These are phyloP conservation scores for Serripes groenlandicus DNA, from an alignment of 2,888 invertebrate species.

Conservation along the genomic window DNA sequence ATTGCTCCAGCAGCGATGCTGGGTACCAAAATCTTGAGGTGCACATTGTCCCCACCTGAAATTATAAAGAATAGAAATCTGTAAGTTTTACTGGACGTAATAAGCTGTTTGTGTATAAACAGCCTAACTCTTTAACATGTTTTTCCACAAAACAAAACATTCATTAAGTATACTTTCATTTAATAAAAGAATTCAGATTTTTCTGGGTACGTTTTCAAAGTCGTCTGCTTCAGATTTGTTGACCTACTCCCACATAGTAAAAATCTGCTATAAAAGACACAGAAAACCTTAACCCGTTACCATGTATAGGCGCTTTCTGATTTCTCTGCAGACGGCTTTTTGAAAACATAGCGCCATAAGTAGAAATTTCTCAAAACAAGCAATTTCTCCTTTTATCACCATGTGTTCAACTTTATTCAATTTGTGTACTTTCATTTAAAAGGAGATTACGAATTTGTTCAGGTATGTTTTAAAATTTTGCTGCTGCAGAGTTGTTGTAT, in stretches of 20 bases:
- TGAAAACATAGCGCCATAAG: neutral
- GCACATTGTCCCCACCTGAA: conserved; percentile 87
- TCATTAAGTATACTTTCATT: too few species aligned
- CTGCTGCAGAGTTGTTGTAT: neutral
- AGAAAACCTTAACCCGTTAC: too few species aligned
- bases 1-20: conserved; percentile 97
- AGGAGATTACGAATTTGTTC: neutral
- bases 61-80: conserved; percentile 3
- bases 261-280: too few species aligned
- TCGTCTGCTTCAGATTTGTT: too few species aligned
- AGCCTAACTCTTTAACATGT: neutral
- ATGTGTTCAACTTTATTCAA: neutral
- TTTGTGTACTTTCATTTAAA: neutral
- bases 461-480: neutral
- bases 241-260: too few species aligned
- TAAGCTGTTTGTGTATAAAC: neutral
- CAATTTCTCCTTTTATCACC: neutral
- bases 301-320: too few species aligned
- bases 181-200: too few species aligned
- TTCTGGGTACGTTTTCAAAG: too few species aligned
- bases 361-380: neutral
- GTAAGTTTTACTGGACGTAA: neutral
- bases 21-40: conserved; percentile 98
- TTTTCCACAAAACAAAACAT: too few species aligned
- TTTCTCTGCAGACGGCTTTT: neutral